Conservation (phyloP, 1,140 invertebrate species). For the Lepidurus couesii region DNA sequence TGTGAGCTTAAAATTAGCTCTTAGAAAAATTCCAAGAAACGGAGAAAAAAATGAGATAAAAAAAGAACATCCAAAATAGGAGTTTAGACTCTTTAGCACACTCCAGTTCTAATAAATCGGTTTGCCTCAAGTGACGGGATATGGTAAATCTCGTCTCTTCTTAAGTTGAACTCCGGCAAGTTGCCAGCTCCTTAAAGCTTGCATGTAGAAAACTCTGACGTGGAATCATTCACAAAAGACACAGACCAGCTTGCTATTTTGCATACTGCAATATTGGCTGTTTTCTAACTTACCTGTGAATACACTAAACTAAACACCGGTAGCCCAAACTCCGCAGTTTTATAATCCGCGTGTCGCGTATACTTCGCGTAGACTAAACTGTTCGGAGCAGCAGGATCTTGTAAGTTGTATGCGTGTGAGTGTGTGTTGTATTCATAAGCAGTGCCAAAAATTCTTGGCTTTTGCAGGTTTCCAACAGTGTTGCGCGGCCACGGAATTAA, state of each 20-base stretch:
- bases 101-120: neutral
- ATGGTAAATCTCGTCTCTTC: neutral
- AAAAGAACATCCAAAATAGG: neutral
- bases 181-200: neutral
- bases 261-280: neutral
- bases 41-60: neutral
- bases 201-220: neutral
- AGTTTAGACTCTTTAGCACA: neutral
- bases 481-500: neutral
- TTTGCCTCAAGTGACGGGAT: slow-evolving; percentile 2
- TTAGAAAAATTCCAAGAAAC: neutral
- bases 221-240: neutral
- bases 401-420: neutral
- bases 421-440: neutral
- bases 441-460: neutral
- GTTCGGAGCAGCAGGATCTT: neutral
- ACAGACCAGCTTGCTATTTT: neutral
- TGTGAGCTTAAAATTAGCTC: neutral
- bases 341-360: neutral
- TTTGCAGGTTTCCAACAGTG: neutral
- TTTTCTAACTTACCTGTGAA: neutral
- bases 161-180: neutral
- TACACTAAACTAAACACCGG: neutral
- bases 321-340: neutral
- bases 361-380: neutral